These are phyloP conservation scores for Trigoniulus corallinus DNA, from an alignment of 1,140 invertebrate species.

Conservation along the genomic window DNA sequence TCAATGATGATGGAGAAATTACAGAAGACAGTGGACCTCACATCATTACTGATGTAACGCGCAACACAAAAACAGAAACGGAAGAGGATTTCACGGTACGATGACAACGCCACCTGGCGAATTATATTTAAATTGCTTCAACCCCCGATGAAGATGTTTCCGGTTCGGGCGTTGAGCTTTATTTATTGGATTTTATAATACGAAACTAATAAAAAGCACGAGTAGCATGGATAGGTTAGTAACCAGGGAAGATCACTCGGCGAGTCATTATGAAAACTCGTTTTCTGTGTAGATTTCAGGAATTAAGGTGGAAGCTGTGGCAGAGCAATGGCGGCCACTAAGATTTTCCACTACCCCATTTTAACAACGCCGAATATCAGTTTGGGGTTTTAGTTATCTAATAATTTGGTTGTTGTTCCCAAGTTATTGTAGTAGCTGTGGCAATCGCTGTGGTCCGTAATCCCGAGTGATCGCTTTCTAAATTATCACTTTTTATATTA, in stretches of 20 bases:
- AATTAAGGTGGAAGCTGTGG: too few relatives aligned
- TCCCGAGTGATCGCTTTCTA: too few relatives aligned
- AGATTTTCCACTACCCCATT: neutral
- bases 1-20: neutral
- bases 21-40: neutral
- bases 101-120: too few relatives aligned
- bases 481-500: too few relatives aligned
- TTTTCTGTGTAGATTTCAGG: neutral
- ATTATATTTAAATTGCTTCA: neutral
- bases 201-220: neutral
- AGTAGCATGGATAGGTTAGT: neutral
- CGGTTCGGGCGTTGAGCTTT: too few relatives aligned
- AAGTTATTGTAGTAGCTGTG: neutral
- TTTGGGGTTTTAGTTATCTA: neutral
- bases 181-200: neutral
- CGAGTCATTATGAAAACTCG: neutral
- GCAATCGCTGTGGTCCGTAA: too few relatives aligned
- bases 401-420: neutral
- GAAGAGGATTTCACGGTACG: neutral
- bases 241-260: neutral
- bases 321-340: neutral
- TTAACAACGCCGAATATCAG: neutral
- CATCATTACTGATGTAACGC: neutral
- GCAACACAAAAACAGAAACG: neutral
- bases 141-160: too few relatives aligned